phyloP scores from a whole-genome alignment of 2,113 vertebrate genomes.

The Crocuta crocuta region DNA sequence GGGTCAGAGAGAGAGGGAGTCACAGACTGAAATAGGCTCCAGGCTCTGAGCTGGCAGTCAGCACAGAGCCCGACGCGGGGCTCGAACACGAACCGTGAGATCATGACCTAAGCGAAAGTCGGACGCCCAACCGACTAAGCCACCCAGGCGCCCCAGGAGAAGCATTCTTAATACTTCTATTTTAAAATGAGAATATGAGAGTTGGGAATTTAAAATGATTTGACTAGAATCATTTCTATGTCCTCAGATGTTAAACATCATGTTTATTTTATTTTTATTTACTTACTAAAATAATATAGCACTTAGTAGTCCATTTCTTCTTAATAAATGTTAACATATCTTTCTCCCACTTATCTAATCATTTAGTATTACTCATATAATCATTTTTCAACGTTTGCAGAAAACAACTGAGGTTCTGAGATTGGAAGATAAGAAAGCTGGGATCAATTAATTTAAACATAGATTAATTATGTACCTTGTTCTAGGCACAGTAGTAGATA shows the following conservation, averaged over 20 bases:
- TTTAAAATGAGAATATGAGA: background rate
- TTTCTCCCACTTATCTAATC: accelerated
- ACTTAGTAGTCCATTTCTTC: background rate
- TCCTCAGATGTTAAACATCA: background rate
- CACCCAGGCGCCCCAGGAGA: background rate
- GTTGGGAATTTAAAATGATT: background rate
- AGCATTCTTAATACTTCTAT: background rate
- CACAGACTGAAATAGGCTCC: too few relatives aligned
- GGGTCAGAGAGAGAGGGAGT: too few relatives aligned
- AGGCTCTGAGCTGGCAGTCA: too few relatives aligned
- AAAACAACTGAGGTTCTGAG: background rate
- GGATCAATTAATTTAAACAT: background rate
- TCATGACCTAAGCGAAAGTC: too few relatives aligned
- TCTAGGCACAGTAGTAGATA: background rate
- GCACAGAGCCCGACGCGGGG: too few relatives aligned
- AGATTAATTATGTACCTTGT: background rate
- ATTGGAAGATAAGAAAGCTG: background rate
- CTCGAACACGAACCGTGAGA: too few relatives aligned
- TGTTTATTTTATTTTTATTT: background rate
- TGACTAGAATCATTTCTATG: background rate
- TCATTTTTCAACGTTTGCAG: background rate
- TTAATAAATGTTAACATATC: background rate
- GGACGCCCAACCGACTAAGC: too few relatives aligned
- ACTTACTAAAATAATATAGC: background rate
- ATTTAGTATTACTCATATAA: background rate